Evolutionary conservation across 1,140 invertebrate species (phyloP).

Genomic region (Leptinotarsa defecta): DNA sequence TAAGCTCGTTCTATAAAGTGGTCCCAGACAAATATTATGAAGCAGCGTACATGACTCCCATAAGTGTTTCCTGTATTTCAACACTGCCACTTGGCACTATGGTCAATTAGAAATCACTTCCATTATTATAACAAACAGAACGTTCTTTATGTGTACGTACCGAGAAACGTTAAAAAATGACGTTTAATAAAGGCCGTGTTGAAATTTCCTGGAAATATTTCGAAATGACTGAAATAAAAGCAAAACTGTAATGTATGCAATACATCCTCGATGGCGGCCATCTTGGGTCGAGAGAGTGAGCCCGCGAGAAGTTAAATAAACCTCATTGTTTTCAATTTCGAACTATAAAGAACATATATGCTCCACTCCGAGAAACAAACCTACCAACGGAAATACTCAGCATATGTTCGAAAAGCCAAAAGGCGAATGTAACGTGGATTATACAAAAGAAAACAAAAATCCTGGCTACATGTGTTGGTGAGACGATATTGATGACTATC

Average conservation of each 20-base stretch:
- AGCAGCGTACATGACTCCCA: neutral
- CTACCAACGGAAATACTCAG: conserved; percentile 19
- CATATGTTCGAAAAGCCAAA: conserved; percentile 16
- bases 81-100: neutral
- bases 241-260: neutral
- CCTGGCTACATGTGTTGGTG: conserved; percentile 11
- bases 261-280: conserved; percentile 1
- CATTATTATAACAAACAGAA: neutral
- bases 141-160: neutral
- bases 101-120: neutral
- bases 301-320: conserved; percentile 17
- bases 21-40: neutral
- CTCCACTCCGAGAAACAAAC: neutral
- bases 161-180: neutral
- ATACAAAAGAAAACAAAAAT: conserved; percentile 7
- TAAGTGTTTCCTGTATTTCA: conserved; percentile 8
- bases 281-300: neutral
- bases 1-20: neutral
- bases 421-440: conserved; percentile 10
- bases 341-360: conserved; percentile 15
- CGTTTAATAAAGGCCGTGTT: neutral
- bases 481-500: conserved; percentile 4
- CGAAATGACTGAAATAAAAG: neutral
- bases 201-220: conserved; percentile 3
- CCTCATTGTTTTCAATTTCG: conserved; percentile 21